Percentiles rank a stretch among this genome's conserved stretches.
Evolutionary conservation across 2,888 invertebrate species (phyloP).

Genomic region (Eupithecia inturbata): DNA sequence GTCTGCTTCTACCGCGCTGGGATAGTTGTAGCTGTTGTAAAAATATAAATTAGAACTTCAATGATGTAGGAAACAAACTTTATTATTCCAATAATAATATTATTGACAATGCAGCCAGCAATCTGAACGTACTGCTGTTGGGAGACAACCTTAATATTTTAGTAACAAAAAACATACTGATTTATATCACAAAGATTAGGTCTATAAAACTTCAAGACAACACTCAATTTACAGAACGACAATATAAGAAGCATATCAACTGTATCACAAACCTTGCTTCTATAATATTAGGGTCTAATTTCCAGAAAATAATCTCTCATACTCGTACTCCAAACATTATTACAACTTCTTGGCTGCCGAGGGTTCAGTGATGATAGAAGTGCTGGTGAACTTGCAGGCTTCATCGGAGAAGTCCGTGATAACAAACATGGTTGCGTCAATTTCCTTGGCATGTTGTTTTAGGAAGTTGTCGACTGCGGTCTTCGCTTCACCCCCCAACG

Average conservation of each 20-base stretch:
- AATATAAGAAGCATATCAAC: not conserved
- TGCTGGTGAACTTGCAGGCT: conserved; percentile 66
- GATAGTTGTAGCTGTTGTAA: not conserved
- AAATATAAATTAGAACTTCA: not conserved
- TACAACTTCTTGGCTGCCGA: conserved; percentile 27
- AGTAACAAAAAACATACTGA: not conserved
- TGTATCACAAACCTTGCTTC: not conserved
- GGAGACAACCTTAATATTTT: not conserved
- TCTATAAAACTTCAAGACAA: not conserved
- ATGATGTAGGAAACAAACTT: not conserved
- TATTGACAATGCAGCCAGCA: not conserved
- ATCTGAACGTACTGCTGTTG: not conserved
- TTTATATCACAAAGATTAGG: not conserved
- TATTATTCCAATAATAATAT: conserved; percentile 2
- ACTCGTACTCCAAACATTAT: not conserved
- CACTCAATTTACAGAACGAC: not conserved
- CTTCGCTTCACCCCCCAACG: conserved; percentile 66
- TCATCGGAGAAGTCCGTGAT: conserved; percentile 68
- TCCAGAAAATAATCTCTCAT: not conserved
- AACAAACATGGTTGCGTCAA: conserved; percentile 62
- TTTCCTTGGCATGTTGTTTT: conserved; percentile 60
- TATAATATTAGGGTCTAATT: not conserved
- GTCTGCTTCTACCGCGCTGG: not conserved
- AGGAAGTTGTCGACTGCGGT: conserved; percentile 67
- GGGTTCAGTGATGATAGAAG: conserved; percentile 57